Evolutionary conservation across 1,140 invertebrate species (phyloP), one percentile per base, ranked within the genome.

Genomic region (Pseudobourletiella spinata): DNA sequence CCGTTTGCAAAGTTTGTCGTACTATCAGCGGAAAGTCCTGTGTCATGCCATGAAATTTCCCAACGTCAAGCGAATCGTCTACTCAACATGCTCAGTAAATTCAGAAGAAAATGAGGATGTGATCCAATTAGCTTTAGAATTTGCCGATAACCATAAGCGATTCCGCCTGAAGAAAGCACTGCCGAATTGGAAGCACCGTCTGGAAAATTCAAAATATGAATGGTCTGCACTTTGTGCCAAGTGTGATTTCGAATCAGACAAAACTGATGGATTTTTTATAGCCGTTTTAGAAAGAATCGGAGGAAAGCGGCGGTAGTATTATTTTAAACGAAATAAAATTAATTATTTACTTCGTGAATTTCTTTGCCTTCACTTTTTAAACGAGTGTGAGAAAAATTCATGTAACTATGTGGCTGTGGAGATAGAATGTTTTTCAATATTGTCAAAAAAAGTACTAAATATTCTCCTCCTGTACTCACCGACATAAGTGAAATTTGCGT

Each of bases 221-320:
- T 75, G 84, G 78, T 70, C 82, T 15, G 71, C 84, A 16, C 83
- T 83, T 57, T 95, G 91, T 75, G 67, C 97, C 0, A 88, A 92
- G 73, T 81, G 88, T 0, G 78, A 77, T 64, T 82, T 86, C 0
- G 81, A 88, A 15, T 72, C 76, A 2, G 89, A 95, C 78, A 75
- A 83, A 2, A 93, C 91, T 0, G 93, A 89, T 76, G 95, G 94
- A 26, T 97, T 98, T 76, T 98, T 98, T 77, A 79, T 97, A 20
- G 91, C 92, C 8, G 80, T 95, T 48, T 88, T 98, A 73, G 86
- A 90, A 42, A 48, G 54, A 62, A 51, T 44, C 20, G 42, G 54
- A 46, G 44, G 22, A n/a, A 56, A 22, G 30, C 24, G 3, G n/a
- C n/a, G n/a, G n/a, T n/a, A n/a, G n/a, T n/a, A n/a, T n/a, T n/a